Evolutionary conservation across 2,113 vertebrate species (phyloP).

Genomic region (Eretmochelys imbricata): DNA sequence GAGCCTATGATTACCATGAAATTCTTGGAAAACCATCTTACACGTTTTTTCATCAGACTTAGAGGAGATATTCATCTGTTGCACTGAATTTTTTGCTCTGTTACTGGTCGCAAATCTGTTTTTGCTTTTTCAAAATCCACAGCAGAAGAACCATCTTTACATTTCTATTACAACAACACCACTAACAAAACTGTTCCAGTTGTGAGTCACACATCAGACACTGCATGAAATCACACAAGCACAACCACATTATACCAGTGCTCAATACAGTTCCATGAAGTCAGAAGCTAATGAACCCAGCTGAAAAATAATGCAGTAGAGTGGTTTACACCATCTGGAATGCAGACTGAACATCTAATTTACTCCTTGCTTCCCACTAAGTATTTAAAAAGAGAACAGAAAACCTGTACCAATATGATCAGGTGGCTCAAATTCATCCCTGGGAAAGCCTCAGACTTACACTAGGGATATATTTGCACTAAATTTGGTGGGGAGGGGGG

Average conservation of each 20-base stretch:
- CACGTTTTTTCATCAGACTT: background rate
- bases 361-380: background rate
- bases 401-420: rapidly evolving
- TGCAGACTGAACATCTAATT: background rate
- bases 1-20: background rate
- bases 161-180: background rate
- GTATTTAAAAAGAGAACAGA: background rate
- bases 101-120: background rate
- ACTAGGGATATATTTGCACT: background rate
- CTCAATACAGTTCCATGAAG: constrained; percentile 6
- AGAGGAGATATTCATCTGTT: background rate
- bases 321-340: constrained; percentile 38
- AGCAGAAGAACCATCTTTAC: background rate
- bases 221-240: constrained; percentile 5
- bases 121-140: background rate
- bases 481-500: background rate
- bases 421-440: background rate
- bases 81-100: background rate
- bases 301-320: background rate
- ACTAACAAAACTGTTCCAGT: background rate
- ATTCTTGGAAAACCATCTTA: background rate
- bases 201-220: background rate
- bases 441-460: background rate
- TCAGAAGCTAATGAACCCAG: constrained; percentile 19
- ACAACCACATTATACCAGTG: background rate